Evolutionary conservation across 2,113 vertebrate species (phyloP).

Genomic region (Dissostichus mawsoni): DNA sequence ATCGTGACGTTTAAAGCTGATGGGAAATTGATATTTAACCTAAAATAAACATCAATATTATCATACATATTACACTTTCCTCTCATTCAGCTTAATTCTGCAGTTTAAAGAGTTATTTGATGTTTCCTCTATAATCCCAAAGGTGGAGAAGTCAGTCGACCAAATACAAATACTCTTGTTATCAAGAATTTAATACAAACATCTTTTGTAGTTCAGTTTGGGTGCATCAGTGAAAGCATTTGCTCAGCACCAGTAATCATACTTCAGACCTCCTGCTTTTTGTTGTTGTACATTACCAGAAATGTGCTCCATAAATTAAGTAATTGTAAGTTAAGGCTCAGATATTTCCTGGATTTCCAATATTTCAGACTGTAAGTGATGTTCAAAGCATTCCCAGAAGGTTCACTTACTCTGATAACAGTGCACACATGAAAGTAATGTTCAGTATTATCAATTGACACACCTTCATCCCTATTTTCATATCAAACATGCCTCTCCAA

Average conservation of each 20-base stretch:
- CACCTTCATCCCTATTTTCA: conserved; percentile 46
- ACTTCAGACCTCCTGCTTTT: background rate
- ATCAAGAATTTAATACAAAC: background rate
- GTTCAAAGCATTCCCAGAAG: conserved; percentile 38
- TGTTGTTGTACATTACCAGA: background rate
- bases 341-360: background rate
- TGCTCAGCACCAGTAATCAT: background rate
- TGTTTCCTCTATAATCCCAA: conserved; percentile 6
- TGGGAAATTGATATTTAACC: background rate
- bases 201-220: background rate
- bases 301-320: background rate
- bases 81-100: background rate
- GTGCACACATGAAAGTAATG: background rate
- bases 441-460: conserved; percentile 28
- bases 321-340: background rate
- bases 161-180: background rate
- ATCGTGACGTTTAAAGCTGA: background rate
- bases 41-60: background rate
- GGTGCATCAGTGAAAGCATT: conserved; percentile 1
- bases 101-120: background rate
- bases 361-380: conserved; percentile 1
- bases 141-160: background rate
- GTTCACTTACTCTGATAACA: conserved; percentile 50
- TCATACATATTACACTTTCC: background rate
- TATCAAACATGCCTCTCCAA: conserved; percentile 6